Evolutionary conservation across 2,888 invertebrate genomes (phyloP), one percentile per base, ranked within the genome.

Genomic region (Cryptophagus acutangulus): DNA sequence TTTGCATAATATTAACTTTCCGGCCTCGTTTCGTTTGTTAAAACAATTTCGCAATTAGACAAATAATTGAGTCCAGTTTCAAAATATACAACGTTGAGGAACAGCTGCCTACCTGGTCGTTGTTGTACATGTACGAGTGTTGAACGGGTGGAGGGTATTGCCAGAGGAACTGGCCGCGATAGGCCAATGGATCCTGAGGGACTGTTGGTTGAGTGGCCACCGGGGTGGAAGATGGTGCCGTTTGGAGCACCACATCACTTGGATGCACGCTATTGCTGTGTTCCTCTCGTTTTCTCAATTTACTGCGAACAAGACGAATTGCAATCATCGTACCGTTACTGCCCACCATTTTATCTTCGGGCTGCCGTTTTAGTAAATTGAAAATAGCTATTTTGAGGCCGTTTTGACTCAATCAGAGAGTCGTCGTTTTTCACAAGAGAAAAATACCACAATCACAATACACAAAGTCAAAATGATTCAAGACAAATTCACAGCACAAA

Each of bases 251-350:
- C 49, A 81, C 78, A 63, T 78, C 78, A 54, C 81, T 77, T 43
- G 83, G 81, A 61, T 81, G 83, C 55, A 80, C 80, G 61, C 78
- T 77, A 62, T 81, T 79, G 52, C 79, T 77, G 70, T 81, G 79
- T 67, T 87, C 87, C 72, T 88, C 87, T 59, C 87, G 79, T 74
- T 88, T 88, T 65, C 87, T 79, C 74, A 88, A 78, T 77, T 88
- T 88, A 74, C 87, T 88, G 81, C 87, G 87, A 74, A 88, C 87
- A 82, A 88, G 83, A 74, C 87, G 87, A 71, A 88, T 84, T 71
- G 87, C 86, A 74, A 85, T 84, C 82, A 87, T 80, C 68, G 85
- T 85, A 71, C 84, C 85, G 74, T 85, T 85, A 74, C 80, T 85
- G 72, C 87, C 87, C 72, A 87, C 87, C 87, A 87, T 87, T 66